Base-by-base conservation (phyloP, 2,797 vertebrate genomes). In the Catostomus latipinnis region DNA sequence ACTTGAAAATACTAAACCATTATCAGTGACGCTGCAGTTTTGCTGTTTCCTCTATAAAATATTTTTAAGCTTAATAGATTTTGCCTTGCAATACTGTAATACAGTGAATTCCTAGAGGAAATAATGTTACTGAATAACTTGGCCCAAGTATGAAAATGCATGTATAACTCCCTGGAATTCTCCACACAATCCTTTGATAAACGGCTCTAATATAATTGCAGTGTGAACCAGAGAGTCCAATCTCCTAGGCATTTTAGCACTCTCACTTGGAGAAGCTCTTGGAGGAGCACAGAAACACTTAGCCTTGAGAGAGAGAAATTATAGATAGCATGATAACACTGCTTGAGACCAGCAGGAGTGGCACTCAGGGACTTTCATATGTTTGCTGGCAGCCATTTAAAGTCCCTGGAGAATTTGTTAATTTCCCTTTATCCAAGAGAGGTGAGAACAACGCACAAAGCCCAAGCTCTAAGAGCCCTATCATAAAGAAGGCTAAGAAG, bases 401-500 rank as follows among this genome's bases (percentile, higher is more conserved):
- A 46, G 14, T 48, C 76, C 22, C 49, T n/a, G 49, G 43, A 71
- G 58, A 63, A 78, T 63, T 1, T 65, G 60, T 53, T 78, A 1
- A 63, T 63, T 71, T 78, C 34, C 52, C 67, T 71, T 61, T 49
- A 48, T 78, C 58, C 58, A 48, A 71, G 58, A 13, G 62, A 63
- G 68, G 68, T 63, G 68, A 78, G 14, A 78, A 78, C n/a, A 50
- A 50, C 7, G 6, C 43, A 6, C 58, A 68, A 53, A 48, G 68
- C 86, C 66, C 68, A 80, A 50, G 84, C 67, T 16, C 81, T 53
- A n/a, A 34, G 58, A 78, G 58, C 8, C 58, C 4, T 46, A n/a
- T 45, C 22, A 54, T n/a, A 34, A 18, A 48, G 52, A 62, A 62
- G n/a, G 1, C 4, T 2, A 43, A 34, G 49, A 43, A 13, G 11